phyloP scores from a whole-genome alignment of 2,888 invertebrate species.

The Lottia scabra region DNA sequence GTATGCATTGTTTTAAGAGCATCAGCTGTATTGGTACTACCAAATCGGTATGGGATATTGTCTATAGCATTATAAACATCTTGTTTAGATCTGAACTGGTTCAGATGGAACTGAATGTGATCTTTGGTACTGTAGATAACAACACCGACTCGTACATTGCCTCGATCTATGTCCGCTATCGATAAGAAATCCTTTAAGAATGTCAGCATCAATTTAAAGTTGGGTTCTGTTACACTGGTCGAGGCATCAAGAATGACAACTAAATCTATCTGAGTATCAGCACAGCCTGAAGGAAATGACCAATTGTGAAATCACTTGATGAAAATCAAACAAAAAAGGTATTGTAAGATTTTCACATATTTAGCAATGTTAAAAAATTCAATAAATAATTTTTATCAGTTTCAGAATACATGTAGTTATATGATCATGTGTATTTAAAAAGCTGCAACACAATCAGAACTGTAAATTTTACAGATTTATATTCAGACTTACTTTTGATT shows the following conservation, averaged over 20 bases:
- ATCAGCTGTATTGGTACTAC: conserved; percentile 57
- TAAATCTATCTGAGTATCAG: conserved; percentile 27
- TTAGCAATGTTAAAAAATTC: no score
- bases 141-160: conserved; percentile 31
- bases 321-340: no score
- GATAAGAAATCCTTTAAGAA: conserved; percentile 47
- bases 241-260: conserved; percentile 52
- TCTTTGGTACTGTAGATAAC: conserved; percentile 34
- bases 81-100: conserved; percentile 34
- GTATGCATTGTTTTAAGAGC: conserved; percentile 43
- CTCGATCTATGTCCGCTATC: conserved; percentile 38
- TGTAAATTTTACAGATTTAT: no score
- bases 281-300: conserved; percentile 10
- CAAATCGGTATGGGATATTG: conserved; percentile 43
- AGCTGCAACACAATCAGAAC: no score
- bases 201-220: conserved; percentile 43
- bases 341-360: no score
- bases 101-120: conserved; percentile 47
- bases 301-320: no score
- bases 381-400: no score
- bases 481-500: conserved; percentile 8
- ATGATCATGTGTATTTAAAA: no score
- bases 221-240: conserved; percentile 44
- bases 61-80: conserved; percentile 43
- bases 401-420: no score